phyloP scores from a whole-genome alignment of 2,888 invertebrate genomes.

The Branchipolynoe longqiensis region DNA sequence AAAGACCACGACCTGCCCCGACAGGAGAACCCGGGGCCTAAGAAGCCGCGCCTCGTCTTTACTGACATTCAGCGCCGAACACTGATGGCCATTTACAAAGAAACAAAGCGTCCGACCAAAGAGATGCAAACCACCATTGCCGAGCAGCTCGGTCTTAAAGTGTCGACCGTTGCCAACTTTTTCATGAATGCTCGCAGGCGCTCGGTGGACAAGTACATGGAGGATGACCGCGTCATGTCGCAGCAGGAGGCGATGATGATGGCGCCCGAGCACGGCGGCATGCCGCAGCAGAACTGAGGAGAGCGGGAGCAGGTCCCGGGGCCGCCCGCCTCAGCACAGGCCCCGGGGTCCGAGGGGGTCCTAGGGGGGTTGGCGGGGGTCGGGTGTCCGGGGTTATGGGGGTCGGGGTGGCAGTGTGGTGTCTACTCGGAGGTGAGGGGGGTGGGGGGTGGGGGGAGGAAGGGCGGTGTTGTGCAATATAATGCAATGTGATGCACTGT shows the following conservation, averaged over 20 bases:
- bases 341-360: neutral
- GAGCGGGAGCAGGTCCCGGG: neutral
- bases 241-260: slow-evolving; percentile 4
- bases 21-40: slow-evolving; percentile 87
- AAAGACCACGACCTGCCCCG: slow-evolving; percentile 76
- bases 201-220: slow-evolving; percentile 94
- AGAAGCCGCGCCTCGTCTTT: slow-evolving; percentile 99
- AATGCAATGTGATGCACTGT: neutral
- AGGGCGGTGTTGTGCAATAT: neutral
- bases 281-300: slow-evolving; percentile 20
- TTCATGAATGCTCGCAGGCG: slow-evolving; percentile 99
- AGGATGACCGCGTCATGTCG: slow-evolving; percentile 83
- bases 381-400: neutral
- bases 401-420: too few species aligned
- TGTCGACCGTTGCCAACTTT: slow-evolving; percentile 99
- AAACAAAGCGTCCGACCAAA: slow-evolving; percentile 99
- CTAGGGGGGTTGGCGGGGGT: neutral
- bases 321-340: neutral
- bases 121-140: slow-evolving; percentile 99
- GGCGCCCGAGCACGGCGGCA: neutral
- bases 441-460: neutral
- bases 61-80: slow-evolving; percentile 99
- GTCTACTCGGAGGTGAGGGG: neutral
- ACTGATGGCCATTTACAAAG: slow-evolving; percentile 99
- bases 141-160: slow-evolving; percentile 96